These are phyloP conservation scores for Bostrychus sinensis DNA, from an alignment of 2,113 vertebrate genomes.

Conservation along the genomic window DNA sequence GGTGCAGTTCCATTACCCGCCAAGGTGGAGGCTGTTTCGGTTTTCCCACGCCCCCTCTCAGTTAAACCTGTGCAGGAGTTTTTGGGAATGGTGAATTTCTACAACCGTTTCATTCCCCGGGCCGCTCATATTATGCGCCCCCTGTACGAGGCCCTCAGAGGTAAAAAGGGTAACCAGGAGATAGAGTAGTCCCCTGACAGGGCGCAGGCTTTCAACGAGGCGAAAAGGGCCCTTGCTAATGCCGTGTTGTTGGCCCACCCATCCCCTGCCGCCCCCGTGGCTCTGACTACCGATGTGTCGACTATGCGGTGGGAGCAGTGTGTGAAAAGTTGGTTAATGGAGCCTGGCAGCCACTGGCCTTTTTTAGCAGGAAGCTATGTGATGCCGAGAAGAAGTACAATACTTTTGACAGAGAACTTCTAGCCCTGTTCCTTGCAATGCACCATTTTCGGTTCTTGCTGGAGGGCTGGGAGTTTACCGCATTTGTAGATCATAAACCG, in stretches of 20 bases:
- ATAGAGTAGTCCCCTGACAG: neutral
- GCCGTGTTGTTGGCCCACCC: neutral
- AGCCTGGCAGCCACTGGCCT: too few relatives aligned
- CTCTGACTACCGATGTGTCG: too few relatives aligned
- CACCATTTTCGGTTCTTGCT: too few relatives aligned
- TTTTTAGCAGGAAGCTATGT: too few relatives aligned
- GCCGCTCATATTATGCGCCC: neutral
- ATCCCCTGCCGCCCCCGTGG: too few relatives aligned
- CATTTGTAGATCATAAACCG: neutral
- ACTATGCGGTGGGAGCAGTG: too few relatives aligned
- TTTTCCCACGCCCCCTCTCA: neutral
- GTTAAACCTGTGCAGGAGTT: slow-evolving; percentile 3
- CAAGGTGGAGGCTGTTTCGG: neutral
- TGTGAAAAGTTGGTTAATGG: too few relatives aligned
- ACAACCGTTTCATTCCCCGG: neutral
- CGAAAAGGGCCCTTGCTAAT: neutral
- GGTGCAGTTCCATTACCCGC: neutral
- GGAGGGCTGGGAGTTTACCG: neutral
- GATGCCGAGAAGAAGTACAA: too few relatives aligned
- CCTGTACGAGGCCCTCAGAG: neutral
- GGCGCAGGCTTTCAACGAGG: neutral
- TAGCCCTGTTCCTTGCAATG: too few relatives aligned
- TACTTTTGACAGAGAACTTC: too few relatives aligned
- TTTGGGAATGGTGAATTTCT: neutral
- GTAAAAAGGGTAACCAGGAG: neutral